phyloP scores from a whole-genome alignment of 2,113 vertebrate species.

The Clinocottus analis region DNA sequence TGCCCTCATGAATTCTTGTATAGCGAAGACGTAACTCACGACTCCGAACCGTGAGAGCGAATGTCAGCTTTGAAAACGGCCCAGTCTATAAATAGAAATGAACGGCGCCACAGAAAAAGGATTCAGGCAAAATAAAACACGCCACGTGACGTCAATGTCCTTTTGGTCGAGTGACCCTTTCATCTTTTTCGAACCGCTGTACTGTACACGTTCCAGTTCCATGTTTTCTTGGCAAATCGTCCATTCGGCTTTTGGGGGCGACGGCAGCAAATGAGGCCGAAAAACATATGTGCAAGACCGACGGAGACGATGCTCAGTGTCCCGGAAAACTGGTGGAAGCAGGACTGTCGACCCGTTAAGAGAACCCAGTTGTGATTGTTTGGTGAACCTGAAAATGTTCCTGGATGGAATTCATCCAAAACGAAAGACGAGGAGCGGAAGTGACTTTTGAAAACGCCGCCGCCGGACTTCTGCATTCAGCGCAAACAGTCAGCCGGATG shows the following conservation, averaged over 20 bases:
- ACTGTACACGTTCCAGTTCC: background rate
- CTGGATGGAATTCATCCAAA: slow-evolving; percentile 37
- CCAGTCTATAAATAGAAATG: slow-evolving; percentile 10
- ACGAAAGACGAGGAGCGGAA: slow-evolving; percentile 10
- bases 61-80: slow-evolving; percentile 30
- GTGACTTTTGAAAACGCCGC: slow-evolving; percentile 2
- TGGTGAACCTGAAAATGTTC: slow-evolving; percentile 44
- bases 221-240: background rate
- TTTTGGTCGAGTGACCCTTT: background rate
- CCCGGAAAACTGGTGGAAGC: slow-evolving; percentile 42
- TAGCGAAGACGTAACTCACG: background rate
- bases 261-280: slow-evolving; percentile 30
- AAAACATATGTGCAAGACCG: slow-evolving; percentile 13
- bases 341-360: slow-evolving; percentile 13
- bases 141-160: background rate
- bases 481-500: too few relatives aligned
- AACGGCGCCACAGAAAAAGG: background rate
- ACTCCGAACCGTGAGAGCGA: slow-evolving; percentile 4
- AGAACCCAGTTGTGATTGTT: slow-evolving; percentile 21
- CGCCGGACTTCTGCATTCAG: background rate
- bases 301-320: slow-evolving; percentile 9
- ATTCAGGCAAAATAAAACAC: background rate
- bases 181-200: background rate
- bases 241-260: slow-evolving; percentile 7
- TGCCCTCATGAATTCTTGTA: background rate